Evolutionary conservation across 92 coral and sea anemone species (phyloP).

Genomic region (Phymanthus crucifer): DNA sequence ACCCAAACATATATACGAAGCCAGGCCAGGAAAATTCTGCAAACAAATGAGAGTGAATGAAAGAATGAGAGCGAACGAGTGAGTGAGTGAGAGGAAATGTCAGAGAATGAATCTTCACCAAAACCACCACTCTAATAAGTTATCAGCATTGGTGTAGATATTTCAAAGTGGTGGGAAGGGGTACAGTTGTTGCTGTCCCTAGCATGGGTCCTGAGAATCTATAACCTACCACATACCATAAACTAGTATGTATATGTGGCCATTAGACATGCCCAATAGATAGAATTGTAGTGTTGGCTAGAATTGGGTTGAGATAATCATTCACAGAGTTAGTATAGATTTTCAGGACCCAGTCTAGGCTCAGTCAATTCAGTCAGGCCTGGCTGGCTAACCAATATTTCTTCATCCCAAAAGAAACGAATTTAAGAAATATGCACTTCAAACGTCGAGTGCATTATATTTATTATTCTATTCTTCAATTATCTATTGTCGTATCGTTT

Average conservation of each 20-base stretch:
- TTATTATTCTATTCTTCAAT: constrained; percentile 71
- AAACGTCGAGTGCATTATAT: constrained; percentile 64
- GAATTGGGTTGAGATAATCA: neutral
- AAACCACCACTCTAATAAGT: constrained; percentile 84
- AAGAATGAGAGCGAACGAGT: constrained; percentile 8
- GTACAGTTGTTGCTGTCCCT: constrained; percentile 1
- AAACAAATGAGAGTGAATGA: constrained; percentile 14
- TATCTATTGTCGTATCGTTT: constrained; percentile 43
- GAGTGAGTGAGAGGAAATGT: constrained; percentile 23
- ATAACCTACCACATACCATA: neutral
- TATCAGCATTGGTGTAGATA: constrained; percentile 79
- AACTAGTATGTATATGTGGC: neutral
- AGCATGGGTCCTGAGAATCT: constrained; percentile 54
- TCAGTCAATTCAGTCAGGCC: constrained; percentile 46
- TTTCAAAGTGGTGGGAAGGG: constrained; percentile 71
- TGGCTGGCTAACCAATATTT: constrained; percentile 71
- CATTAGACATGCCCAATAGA: neutral
- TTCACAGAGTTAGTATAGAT: neutral
- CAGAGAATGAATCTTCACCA: constrained; percentile 50
- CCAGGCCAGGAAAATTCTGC: constrained; percentile 43
- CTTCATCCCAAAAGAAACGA: constrained; percentile 64
- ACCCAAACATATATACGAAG: constrained; percentile 26
- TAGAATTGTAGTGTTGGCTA: neutral
- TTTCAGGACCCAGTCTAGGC: constrained; percentile 26
- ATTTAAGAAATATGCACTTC: constrained; percentile 69